Conservation (phyloP, 2,797 vertebrate genomes). For the Dallia pectoralis region DNA sequence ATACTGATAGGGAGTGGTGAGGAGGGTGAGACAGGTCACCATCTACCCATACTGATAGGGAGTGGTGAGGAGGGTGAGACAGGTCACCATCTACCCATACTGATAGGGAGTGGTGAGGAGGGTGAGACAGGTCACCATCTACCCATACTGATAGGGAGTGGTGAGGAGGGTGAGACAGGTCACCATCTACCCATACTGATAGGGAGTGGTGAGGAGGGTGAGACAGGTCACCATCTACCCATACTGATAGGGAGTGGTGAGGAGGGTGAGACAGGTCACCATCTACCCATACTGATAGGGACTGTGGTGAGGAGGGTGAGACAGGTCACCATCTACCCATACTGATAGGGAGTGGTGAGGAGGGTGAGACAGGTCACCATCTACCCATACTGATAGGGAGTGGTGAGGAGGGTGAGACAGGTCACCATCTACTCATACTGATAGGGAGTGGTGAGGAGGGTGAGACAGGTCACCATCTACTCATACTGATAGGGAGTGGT, state of each 20-base stretch:
- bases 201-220: too few species aligned
- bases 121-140: too few species aligned
- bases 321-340: not conserved
- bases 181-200: not conserved
- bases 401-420: too few species aligned
- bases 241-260: constrained; percentile 38
- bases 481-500: too few species aligned
- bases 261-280: constrained; percentile 79
- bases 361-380: constrained; percentile 72
- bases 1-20: too few species aligned
- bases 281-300: not conserved
- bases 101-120: too few species aligned
- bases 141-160: not conserved
- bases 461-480: constrained; percentile 56
- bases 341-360: constrained; percentile 62
- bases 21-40: too few species aligned
- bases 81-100: not conserved
- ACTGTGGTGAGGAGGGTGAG: constrained; percentile 82
- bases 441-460: constrained; percentile 75
- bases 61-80: constrained; percentile 82
- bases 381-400: too few species aligned
- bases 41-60: not conserved
- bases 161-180: constrained; percentile 82
- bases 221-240: not conserved
- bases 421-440: not conserved